Evolutionary conservation across 2,888 invertebrate species (phyloP).

Genomic region (Caenorhabditis sp.): DNA sequence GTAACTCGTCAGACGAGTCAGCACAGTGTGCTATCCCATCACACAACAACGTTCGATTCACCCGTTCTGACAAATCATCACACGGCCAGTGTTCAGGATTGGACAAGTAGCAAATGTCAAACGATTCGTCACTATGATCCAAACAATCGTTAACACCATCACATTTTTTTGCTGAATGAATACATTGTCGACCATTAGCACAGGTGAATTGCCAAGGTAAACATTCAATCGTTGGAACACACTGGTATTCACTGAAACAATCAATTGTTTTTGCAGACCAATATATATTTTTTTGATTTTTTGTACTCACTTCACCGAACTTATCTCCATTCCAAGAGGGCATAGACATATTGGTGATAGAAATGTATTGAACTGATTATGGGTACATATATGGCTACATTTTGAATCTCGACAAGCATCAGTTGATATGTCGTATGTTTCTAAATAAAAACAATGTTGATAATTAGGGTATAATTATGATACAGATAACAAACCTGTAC

Average conservation of each 20-base stretch:
- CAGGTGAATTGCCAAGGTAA: constrained; percentile 12
- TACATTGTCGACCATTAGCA: constrained; percentile 10
- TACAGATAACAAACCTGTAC: neutral
- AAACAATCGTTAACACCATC: constrained; percentile 11
- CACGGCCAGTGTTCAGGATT: constrained; percentile 5
- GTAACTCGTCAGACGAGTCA: constrained; percentile 14
- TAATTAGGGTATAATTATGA: neutral
- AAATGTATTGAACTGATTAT: neutral
- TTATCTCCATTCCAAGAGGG: constrained; percentile 1
- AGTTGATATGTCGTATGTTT: neutral
- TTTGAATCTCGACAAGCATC: neutral
- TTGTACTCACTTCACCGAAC: neutral
- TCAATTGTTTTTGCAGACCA: neutral
- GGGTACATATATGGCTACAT: constrained; percentile 2
- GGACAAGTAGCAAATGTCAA: neutral
- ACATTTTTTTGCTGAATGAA: constrained; percentile 14
- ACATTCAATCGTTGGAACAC: constrained; percentile 3
- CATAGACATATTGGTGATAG: constrained; percentile 1
- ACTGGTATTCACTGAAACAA: neutral
- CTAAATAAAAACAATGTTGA: neutral
- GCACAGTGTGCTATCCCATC: constrained; percentile 6
- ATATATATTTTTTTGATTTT: neutral
- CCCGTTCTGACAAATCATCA: neutral
- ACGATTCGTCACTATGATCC: constrained; percentile 14
- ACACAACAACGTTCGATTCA: constrained; percentile 5